These are phyloP conservation scores for Danaus melanippus DNA, from an alignment of 1,140 invertebrate species.

Conservation along the genomic window DNA sequence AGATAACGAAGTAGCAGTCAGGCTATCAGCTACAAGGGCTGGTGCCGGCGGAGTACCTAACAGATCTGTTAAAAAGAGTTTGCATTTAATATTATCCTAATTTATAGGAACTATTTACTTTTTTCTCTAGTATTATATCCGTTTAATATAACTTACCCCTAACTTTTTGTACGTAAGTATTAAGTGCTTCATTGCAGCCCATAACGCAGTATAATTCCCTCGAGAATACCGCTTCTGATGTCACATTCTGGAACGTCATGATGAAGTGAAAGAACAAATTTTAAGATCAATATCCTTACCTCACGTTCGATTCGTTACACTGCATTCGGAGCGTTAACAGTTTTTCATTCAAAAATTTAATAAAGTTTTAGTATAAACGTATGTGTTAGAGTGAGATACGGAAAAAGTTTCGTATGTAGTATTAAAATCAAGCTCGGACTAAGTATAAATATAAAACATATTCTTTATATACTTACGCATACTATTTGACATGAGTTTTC, in stretches of 20 bases:
- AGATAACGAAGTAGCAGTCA: constrained; percentile 82
- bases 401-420: too few species aligned
- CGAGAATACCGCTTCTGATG: constrained; percentile 76
- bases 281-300: too few species aligned
- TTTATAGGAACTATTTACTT: constrained; percentile 1
- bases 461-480: constrained; percentile 76
- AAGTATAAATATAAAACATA: background rate
- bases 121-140: background rate
- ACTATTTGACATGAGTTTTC: constrained; percentile 77
- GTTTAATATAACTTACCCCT: constrained; percentile 71
- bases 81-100: background rate
- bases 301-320: too few species aligned
- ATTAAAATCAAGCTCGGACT: too few species aligned
- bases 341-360: too few species aligned
- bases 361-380: too few species aligned
- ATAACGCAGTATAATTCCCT: constrained; percentile 84
- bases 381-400: too few species aligned
- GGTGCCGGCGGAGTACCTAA: constrained; percentile 81
- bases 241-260: constrained; percentile 75
- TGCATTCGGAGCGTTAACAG: too few species aligned
- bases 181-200: constrained; percentile 84
- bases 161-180: constrained; percentile 80
- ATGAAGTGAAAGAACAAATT: too few species aligned
- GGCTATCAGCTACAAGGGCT: constrained; percentile 81
- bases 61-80: constrained; percentile 67